These are phyloP conservation scores for Nipponia nippon DNA, from an alignment of 2,113 vertebrate species.

Conservation along the genomic window DNA sequence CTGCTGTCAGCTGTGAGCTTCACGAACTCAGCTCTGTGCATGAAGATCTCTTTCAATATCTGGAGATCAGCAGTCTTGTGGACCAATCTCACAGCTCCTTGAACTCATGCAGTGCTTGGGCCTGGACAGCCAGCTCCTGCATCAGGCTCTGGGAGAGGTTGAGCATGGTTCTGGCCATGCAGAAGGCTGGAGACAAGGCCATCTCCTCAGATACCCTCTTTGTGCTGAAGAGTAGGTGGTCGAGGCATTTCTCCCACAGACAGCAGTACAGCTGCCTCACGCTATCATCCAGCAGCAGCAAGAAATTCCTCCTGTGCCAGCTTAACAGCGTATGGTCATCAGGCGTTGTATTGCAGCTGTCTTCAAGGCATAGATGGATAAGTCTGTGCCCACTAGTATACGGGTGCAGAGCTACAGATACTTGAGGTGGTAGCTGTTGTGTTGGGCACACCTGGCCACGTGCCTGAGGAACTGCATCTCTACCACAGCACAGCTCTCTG, in stretches of 20 bases:
- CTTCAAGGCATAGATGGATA: background rate
- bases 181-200: background rate
- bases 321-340: background rate
- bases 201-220: background rate
- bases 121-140: background rate
- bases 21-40: accelerated
- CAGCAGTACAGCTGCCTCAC: background rate
- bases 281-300: background rate
- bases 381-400: background rate
- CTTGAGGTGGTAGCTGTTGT: background rate
- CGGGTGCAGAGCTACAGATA: background rate
- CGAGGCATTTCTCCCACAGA: background rate
- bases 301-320: background rate
- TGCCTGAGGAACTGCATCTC: background rate
- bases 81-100: background rate
- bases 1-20: background rate
- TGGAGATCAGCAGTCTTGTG: background rate
- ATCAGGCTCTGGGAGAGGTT: background rate
- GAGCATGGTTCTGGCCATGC: background rate
- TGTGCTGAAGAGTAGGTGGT: background rate
- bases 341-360: background rate
- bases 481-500: background rate
- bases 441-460: background rate
- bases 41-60: background rate
- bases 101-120: background rate